Evolutionary conservation across 2,113 vertebrate genomes (phyloP), one percentile per base, ranked within the genome.

Genomic region (Crotalus horridus): DNA sequence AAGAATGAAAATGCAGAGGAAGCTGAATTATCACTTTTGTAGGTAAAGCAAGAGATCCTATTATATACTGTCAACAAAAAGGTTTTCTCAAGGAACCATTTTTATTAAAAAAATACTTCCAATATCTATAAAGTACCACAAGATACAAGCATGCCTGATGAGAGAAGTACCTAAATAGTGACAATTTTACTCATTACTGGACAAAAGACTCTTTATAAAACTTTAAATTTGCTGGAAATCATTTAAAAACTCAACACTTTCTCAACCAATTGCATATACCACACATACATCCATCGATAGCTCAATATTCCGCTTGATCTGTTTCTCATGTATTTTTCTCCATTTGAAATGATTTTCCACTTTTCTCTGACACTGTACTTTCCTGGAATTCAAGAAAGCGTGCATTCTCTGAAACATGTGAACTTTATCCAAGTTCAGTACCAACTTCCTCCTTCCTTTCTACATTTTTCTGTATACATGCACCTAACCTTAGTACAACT

Each of bases 1-100:
- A 15, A 11, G 1, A 9, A 51, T 24, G 0, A 46, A 64, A 0
- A 33, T 6, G 6, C 0, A 2, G 3, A 48, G 17, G 26, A 55
- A 53, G 26, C 3, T 55, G 86, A 87, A 87, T 26, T 91, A 54
- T 64, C 39, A n/a, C 46, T 85, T 89, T 59, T 29, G 29, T 48
- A 58, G 23, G 23, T 17, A 89, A 89, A 87, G 51, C 26, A 13
- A 58, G 11, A 69, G 33, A 23, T 24, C 55, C 24, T 17, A 46
- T 74, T 74, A 92, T 10, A 81, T 46, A 12, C 29, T 54, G 5
- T 48, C 81, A 48, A 43, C 29, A 10, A 56, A 56, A 53, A 56
- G 24, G 39, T 43, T 43, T 51, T n/a, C 6, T 48, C 43, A 88
- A 74, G 51, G 24, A 43, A 39, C 54, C 23, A 92, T 12, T 23